phyloP scores from a whole-genome alignment of 1,140 invertebrate species.

The Lucilia sericata region DNA sequence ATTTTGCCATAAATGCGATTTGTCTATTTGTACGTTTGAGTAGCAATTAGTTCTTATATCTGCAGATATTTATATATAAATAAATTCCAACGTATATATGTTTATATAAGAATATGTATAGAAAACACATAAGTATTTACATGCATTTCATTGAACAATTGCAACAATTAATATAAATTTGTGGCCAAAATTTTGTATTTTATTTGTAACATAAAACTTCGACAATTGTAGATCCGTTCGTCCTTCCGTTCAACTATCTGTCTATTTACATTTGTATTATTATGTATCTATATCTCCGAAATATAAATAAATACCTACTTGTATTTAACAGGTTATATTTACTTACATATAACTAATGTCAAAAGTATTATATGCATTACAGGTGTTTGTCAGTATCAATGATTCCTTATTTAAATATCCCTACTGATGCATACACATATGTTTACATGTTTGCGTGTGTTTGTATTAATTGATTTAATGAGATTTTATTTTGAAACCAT shows the following conservation, averaged over 20 bases:
- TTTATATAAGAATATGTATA: too few relatives aligned
- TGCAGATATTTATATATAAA: too few relatives aligned
- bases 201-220: constrained; percentile 1
- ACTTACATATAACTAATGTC: neutral
- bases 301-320: neutral
- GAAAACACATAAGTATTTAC: too few relatives aligned
- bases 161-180: constrained; percentile 13
- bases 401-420: neutral
- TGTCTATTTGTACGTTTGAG: too few relatives aligned
- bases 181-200: neutral
- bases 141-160: neutral
- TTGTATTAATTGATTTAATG: neutral
- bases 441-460: neutral
- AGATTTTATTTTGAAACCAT: neutral
- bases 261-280: too few relatives aligned
- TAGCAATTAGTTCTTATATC: too few relatives aligned
- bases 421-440: neutral
- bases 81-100: too few relatives aligned
- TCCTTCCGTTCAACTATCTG: neutral
- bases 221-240: neutral
- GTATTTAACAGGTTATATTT: neutral
- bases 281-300: neutral
- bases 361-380: neutral
- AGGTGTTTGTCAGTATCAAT: neutral
- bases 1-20: too few relatives aligned